phyloP scores from a whole-genome alignment of 2,797 vertebrate species.

The Coregonus ussuriensis region DNA sequence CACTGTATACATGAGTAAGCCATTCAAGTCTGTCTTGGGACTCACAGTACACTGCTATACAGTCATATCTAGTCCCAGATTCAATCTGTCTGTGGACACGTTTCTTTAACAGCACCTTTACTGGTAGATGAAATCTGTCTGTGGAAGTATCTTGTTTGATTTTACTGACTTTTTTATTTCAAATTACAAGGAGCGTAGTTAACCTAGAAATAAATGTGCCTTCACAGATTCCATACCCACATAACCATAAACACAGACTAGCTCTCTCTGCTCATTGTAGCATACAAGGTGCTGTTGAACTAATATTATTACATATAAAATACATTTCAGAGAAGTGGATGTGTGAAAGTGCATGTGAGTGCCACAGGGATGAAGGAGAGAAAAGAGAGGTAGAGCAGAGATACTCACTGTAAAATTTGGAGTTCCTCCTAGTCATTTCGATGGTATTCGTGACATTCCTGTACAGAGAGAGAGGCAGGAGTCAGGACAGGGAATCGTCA shows the following conservation, averaged over 20 bases:
- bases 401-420: slow-evolving; percentile 77
- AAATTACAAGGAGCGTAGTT: background rate
- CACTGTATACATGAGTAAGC: background rate
- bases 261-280: too few species aligned
- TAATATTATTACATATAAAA: too few species aligned
- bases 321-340: too few species aligned
- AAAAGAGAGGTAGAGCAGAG: background rate
- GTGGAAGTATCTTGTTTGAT: background rate
- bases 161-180: background rate
- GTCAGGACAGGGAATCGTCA: background rate
- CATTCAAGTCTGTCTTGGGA: background rate
- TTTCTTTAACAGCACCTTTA: too few species aligned
- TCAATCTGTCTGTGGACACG: background rate
- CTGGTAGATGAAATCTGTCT: background rate
- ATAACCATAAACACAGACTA: too few species aligned
- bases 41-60: background rate
- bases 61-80: background rate
- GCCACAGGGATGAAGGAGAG: too few species aligned
- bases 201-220: too few species aligned
- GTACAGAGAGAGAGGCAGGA: slow-evolving; percentile 1
- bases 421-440: slow-evolving; percentile 63
- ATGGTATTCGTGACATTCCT: slow-evolving; percentile 65
- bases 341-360: too few species aligned
- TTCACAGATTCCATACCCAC: too few species aligned
- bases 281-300: too few species aligned